These are phyloP conservation scores for Tragelaphus oryx DNA, from an alignment of 2,797 vertebrate species.

Conservation along the genomic window DNA sequence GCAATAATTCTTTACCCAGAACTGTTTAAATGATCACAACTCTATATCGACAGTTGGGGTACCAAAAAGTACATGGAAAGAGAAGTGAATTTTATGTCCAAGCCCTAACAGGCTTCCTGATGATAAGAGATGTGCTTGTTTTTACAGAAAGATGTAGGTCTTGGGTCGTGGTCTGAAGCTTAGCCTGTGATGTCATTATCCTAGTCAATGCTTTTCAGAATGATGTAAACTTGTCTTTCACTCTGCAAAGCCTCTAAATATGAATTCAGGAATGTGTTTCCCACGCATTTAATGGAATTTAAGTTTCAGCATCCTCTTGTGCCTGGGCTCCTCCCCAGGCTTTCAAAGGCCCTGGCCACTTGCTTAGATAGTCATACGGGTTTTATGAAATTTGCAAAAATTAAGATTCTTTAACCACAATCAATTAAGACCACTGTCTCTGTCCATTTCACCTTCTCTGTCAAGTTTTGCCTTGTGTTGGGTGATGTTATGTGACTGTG, in stretches of 20 bases:
- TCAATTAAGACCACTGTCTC: neutral
- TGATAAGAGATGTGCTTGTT: neutral
- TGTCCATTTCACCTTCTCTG: neutral
- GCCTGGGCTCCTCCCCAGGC: no score
- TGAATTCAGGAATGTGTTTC: neutral
- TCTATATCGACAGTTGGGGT: neutral
- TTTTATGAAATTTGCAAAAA: neutral
- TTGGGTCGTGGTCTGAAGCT: neutral
- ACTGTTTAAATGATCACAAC: neutral
- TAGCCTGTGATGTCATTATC: neutral
- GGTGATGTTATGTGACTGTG: rapidly evolving
- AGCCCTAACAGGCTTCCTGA: neutral
- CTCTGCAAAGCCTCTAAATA: neutral
- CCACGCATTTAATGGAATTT: neutral
- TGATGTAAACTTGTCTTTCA: neutral
- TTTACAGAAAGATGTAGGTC: neutral
- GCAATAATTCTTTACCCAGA: neutral
- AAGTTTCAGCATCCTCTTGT: neutral
- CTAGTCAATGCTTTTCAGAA: neutral
- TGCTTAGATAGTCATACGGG: no score
- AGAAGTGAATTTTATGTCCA: neutral
- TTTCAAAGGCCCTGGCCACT: neutral
- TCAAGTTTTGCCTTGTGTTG: neutral
- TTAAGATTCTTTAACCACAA: neutral
- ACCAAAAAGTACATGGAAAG: neutral